These are phyloP conservation scores for Protobothrops flavoviridis DNA, from an alignment of 2,113 vertebrate species.

Conservation along the genomic window DNA sequence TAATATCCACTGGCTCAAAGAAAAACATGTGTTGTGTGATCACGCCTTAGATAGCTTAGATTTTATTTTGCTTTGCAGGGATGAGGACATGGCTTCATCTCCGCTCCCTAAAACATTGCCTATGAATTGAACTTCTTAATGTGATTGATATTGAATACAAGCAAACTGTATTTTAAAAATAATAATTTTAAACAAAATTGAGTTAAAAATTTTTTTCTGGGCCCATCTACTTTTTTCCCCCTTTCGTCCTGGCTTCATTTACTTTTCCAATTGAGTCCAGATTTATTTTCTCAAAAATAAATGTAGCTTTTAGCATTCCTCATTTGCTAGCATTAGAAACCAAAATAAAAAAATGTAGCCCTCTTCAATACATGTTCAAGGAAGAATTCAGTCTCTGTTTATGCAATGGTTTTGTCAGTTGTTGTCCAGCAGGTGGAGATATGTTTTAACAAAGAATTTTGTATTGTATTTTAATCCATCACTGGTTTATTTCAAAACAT, in stretches of 20 bases:
- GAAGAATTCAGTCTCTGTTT: background rate
- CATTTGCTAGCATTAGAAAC: background rate
- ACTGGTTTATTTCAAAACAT: background rate
- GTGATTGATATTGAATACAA: background rate
- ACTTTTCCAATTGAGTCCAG: background rate
- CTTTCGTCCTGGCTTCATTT: background rate
- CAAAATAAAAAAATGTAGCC: background rate
- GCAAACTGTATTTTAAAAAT: background rate
- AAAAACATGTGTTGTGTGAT: background rate
- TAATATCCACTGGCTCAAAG: background rate
- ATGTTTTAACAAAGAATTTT: background rate
- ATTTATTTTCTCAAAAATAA: background rate
- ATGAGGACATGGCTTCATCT: background rate
- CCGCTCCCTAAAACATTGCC: background rate
- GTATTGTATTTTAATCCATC: background rate
- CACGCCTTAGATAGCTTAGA: background rate
- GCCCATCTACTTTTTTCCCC: background rate
- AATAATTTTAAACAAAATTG: background rate
- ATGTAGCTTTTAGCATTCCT: background rate
- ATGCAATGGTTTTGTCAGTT: background rate
- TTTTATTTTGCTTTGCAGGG: background rate
- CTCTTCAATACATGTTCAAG: background rate
- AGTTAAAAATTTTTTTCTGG: background rate
- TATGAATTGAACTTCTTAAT: background rate
- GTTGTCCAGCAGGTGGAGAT: constrained; percentile 36